Evolutionary conservation across 2,113 vertebrate species (phyloP), one percentile per base, ranked within the genome.

Genomic region (Lepisosteus osseus): DNA sequence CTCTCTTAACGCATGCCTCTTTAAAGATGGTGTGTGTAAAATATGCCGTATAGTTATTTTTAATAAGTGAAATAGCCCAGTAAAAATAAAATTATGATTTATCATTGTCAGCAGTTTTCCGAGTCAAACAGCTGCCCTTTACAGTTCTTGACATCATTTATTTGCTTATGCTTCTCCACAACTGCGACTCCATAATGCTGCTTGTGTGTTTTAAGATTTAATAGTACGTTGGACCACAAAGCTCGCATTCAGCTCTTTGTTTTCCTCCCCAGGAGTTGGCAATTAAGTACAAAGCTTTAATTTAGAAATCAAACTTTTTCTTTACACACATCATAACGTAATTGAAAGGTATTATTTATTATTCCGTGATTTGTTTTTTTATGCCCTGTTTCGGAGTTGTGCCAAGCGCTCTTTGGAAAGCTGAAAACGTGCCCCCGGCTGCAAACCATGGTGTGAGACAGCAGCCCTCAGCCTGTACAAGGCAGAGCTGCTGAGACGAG

Each of bases 91-190:
- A 79, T 77, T 40, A 41, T 74, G 74, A 84, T 79, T 77, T 81
- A 88, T 91, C 85, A 9, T 67, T 80, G 80, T 77, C 76, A 81
- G 79, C 85, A 81, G 80, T 82, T 79, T 83, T 87, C 79, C 80
- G 87, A 75, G 84, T 85, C 62, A 83, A 89, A 83, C 81, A 85
- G 75, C 75, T 78, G 84, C 77, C 76, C 74, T 87, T 80, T 87
- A 72, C 79, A 84, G 74, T 80, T 68, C 61, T 82, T 88, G 87
- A 88, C 84, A 86, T 90, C 72, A 86, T 85, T 81, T 89, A 14
- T 90, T 91, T 90, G 77, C 78, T 74, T 69, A 76, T 74, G 77
- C 83, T 84, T 72, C 78, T 73, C 3, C 40, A 74, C 67, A 69
- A 69, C 59, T 69, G 72, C 43, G 69, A 57, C 47, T 43, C 61